Evolutionary conservation across 2,888 invertebrate species (phyloP), one percentile per base, ranked within the genome.

Genomic region (Erebia aethiops): DNA sequence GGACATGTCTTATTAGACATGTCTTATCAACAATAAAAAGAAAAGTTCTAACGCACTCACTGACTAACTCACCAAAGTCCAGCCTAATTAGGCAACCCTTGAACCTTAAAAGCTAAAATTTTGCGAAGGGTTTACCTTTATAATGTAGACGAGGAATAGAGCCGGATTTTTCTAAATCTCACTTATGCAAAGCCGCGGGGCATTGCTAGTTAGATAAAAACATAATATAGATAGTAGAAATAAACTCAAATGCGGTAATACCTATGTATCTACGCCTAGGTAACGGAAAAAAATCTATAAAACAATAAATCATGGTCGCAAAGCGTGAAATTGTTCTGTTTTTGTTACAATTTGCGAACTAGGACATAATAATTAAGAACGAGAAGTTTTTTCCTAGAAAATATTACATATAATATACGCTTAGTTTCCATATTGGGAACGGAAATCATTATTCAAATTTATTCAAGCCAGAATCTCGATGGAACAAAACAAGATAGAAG

Each of bases 391-490:
- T 46, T 21, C 13, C 52, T 52, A 13, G 16, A 1, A 64, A 35
- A 35, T 35, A 52, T 11, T 52, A 18, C 14, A 11, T 63, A 52
- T 35, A 18, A 14, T 49, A 46, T 41, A 8, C 16, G 62, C 62
- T 61, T 14, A 70, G 67, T 46, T 58, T 64, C 54, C 62, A 73
- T 69, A 73, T 73, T 66, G 60, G 69, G 74, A 79, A 78, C 75
- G 76, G 73, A 77, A 79, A 78, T 78, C 77, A 77, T 79, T 84
- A 85, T 84, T 84, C 81, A 84, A 85, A 85, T 84, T 81, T 83
- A 84, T 85, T 84, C 84, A 80, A 79, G 75, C 72, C 72, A 71
- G 77, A 77, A 79, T 80, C 80, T 79, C 75, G 75, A 77, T 76
- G 76, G 69, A 76, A 58, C 63, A 67, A 58, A 68, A 69, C 73